These are phyloP conservation scores for Patella vulgata DNA, from an alignment of 1,140 invertebrate genomes.

Conservation along the genomic window DNA sequence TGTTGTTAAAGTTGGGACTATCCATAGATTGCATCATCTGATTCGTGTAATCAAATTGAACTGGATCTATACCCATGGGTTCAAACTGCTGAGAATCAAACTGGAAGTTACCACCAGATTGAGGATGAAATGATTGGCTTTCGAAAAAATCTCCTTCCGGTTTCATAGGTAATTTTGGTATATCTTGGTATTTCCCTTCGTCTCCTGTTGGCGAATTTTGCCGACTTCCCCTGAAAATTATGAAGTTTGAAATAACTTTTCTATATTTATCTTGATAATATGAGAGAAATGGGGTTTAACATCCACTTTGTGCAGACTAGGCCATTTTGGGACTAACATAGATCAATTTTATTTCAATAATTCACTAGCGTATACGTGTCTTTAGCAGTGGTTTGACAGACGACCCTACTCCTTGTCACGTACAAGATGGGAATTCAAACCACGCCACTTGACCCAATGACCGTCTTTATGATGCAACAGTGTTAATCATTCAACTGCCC, in stretches of 20 bases:
- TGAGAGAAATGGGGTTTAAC: not conserved
- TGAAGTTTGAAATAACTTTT: too few relatives aligned
- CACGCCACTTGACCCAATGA: too few relatives aligned
- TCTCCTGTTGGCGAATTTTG: slow-evolving; percentile 91
- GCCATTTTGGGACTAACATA: too few relatives aligned
- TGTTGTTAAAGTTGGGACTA: slow-evolving; percentile 64
- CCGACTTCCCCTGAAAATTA: slow-evolving; percentile 75
- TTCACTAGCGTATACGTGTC: too few relatives aligned
- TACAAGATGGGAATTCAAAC: too few relatives aligned
- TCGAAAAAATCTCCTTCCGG: slow-evolving; percentile 42
- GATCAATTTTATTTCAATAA: too few relatives aligned
- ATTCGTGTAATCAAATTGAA: slow-evolving; percentile 64
- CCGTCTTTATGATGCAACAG: too few relatives aligned
- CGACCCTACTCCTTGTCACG: too few relatives aligned
- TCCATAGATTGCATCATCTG: slow-evolving; percentile 66
- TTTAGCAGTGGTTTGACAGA: too few relatives aligned
- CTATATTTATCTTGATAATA: too few relatives aligned
- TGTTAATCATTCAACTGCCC: too few relatives aligned
- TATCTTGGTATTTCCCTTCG: slow-evolving; percentile 68
- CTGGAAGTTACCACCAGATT: slow-evolving; percentile 50
- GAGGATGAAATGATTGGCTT: slow-evolving; percentile 26
- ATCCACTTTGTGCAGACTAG: too few relatives aligned
- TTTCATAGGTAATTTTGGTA: slow-evolving; percentile 30
- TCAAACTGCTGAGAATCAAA: slow-evolving; percentile 62
- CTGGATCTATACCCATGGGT: slow-evolving; percentile 61